Evolutionary conservation across 2,797 vertebrate genomes (phyloP).

Genomic region (Tokudaia tokunoshimensis): DNA sequence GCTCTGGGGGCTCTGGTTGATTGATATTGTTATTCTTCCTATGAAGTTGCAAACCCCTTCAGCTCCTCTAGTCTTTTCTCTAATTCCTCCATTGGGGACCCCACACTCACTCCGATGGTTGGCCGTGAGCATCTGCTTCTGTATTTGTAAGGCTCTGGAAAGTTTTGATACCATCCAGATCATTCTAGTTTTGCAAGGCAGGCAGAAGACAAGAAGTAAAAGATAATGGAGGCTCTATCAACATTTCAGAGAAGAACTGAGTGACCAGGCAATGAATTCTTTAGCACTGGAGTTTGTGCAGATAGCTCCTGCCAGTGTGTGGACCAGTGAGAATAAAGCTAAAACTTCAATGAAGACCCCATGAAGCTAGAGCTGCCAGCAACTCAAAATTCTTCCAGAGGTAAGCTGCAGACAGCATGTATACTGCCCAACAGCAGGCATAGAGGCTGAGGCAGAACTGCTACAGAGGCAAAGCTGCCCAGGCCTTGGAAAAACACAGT

Average conservation of each 20-base stretch:
- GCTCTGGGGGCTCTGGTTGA: no score
- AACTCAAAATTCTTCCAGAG: background rate
- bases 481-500: no score
- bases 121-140: no score
- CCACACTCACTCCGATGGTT: no score
- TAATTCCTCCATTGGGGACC: no score
- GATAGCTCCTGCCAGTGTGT: no score
- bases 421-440: background rate
- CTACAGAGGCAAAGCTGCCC: background rate
- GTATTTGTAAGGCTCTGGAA: no score
- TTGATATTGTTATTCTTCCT: no score
- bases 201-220: background rate
- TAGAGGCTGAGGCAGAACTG: background rate
- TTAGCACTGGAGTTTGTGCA: background rate
- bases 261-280: background rate
- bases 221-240: background rate
- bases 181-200: background rate
- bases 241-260: background rate
- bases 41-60: no score
- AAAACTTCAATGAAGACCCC: background rate
- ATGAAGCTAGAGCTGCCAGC: background rate
- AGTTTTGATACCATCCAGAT: background rate
- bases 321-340: background rate
- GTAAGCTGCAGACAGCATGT: background rate
- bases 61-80: no score